These are phyloP conservation scores for Eupithecia insigniata DNA, from an alignment of 2,888 invertebrate genomes.

Conservation along the genomic window DNA sequence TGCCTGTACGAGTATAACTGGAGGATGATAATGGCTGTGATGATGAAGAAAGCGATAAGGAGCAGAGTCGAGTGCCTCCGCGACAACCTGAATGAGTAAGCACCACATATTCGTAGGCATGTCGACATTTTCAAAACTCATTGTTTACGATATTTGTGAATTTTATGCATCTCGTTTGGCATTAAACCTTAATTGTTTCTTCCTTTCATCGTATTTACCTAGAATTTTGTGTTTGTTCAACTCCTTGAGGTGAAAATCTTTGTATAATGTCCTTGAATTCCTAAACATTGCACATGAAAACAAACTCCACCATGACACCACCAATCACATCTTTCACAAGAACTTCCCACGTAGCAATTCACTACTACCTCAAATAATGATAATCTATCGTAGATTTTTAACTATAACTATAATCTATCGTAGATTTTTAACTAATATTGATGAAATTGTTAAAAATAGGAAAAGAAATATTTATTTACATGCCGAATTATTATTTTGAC, in stretches of 20 bases:
- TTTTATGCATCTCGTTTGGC: background rate
- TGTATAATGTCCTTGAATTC: background rate
- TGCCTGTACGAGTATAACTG: slow-evolving; percentile 71
- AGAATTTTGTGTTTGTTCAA: background rate
- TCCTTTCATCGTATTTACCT: background rate
- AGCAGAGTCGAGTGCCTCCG: slow-evolving; percentile 72
- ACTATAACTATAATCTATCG: background rate
- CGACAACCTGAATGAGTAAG: slow-evolving; percentile 73
- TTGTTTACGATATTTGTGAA: slow-evolving; percentile 51
- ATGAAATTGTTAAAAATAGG: background rate
- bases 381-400: background rate
- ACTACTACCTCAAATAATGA: background rate
- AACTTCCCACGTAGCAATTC: too few species aligned
- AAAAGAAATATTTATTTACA: slow-evolving; percentile 40
- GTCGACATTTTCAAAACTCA: slow-evolving; percentile 72
- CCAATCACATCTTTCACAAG: background rate
- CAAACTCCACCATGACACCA: background rate
- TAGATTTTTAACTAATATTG: background rate
- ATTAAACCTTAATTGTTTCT: slow-evolving; percentile 37
- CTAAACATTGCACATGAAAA: slow-evolving; percentile 1
- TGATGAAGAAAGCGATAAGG: slow-evolving; percentile 64
- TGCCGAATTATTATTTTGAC: slow-evolving; percentile 57
- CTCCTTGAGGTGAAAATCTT: background rate
- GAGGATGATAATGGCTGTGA: slow-evolving; percentile 65
- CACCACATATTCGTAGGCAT: slow-evolving; percentile 75